A percentile compares a stretch with the other conserved stretches of the same genome.
These are phyloP conservation scores for Zophobas morio DNA, from an alignment of 1,140 invertebrate species.

Conservation along the genomic window DNA sequence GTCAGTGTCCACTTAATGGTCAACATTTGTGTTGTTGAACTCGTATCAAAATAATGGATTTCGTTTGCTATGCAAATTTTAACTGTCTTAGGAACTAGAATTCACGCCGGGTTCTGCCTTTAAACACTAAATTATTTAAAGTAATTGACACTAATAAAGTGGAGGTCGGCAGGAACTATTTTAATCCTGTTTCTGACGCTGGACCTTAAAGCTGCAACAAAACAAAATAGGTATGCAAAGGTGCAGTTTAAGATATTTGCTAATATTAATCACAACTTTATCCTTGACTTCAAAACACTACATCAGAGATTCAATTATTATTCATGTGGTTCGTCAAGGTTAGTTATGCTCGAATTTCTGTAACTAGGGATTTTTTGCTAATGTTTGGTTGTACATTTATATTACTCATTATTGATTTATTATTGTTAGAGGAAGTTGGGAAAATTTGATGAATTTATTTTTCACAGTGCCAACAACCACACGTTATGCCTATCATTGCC, in stretches of 20 bases:
- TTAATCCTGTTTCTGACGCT: not conserved
- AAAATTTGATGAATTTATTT: no score
- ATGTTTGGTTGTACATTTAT: no score
- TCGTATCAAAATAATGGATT: not conserved
- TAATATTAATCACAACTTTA: not conserved
- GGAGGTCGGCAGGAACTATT: conserved; percentile 6
- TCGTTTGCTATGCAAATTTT: not conserved
- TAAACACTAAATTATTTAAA: conserved; percentile 4
- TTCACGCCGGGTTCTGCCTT: not conserved
- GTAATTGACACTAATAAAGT: conserved; percentile 11
- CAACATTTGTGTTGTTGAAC: not conserved
- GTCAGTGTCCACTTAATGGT: not conserved
- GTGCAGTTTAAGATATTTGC: not conserved
- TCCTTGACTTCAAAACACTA: not conserved
- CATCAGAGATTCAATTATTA: no score
- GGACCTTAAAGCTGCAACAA: not conserved
- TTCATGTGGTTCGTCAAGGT: not conserved
- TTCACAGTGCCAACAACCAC: no score
- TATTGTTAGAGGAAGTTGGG: no score
- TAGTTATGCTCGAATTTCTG: not conserved
- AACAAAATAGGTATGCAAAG: not conserved
- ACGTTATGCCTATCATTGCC: no score
- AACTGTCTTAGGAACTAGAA: not conserved
- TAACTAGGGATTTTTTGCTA: no score
- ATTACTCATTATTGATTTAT: no score